phyloP scores from a whole-genome alignment of 2,113 vertebrate genomes.

The Silurus meridionalis region DNA sequence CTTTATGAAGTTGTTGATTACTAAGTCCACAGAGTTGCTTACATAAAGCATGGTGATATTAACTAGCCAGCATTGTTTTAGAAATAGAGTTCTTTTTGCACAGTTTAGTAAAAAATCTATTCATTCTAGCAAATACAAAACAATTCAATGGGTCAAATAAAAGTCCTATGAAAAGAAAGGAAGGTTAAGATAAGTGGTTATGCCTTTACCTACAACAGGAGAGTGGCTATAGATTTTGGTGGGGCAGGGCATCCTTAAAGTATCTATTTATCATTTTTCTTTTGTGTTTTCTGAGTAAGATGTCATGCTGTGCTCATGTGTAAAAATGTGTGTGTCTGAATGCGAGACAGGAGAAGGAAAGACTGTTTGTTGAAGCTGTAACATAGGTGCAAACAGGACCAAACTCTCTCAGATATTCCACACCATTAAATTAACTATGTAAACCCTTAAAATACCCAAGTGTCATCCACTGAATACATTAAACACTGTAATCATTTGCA shows the following conservation, averaged over 20 bases:
- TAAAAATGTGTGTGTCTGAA: neutral
- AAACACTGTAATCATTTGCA: neutral
- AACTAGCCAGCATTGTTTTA: too few relatives aligned
- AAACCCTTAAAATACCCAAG: neutral
- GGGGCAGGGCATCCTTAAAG: too few relatives aligned
- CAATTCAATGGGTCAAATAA: neutral
- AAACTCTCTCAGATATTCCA: neutral
- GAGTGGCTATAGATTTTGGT: neutral
- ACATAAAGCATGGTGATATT: neutral
- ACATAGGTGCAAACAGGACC: neutral
- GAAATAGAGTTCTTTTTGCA: neutral
- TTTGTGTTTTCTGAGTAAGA: neutral
- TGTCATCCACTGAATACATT: neutral
- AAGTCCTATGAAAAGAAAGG: neutral
- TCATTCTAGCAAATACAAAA: neutral
- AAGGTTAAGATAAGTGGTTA: neutral
- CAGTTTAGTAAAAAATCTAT: neutral
- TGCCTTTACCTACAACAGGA: neutral
- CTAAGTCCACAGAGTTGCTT: neutral
- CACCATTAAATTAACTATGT: neutral
- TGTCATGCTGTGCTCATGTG: neutral
- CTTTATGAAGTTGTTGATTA: conserved; percentile 14
- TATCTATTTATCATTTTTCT: neutral
- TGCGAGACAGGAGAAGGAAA: neutral
- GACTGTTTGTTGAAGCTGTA: neutral